Conservation (phyloP, 1,140 invertebrate genomes). For the Drosophila rufa region DNA sequence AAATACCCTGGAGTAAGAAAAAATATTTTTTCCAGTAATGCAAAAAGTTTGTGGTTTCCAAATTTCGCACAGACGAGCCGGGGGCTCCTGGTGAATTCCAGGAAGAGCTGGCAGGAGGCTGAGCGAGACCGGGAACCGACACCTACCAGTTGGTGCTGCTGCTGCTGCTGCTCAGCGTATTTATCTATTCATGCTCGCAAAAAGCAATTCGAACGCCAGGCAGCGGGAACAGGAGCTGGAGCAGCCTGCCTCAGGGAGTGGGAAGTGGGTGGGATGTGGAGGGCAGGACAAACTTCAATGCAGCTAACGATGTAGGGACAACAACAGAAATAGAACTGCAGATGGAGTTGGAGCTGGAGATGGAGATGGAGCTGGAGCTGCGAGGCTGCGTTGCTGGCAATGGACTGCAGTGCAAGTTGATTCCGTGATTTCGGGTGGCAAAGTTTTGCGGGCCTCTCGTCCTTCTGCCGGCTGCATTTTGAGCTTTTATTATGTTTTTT, state of each 20-base stretch:
- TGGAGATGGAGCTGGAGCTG: slow-evolving; percentile 35
- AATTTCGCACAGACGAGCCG: slow-evolving; percentile 60
- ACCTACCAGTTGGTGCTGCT: slow-evolving; percentile 50
- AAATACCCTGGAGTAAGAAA: not conserved
- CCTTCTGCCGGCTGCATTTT: slow-evolving; percentile 61
- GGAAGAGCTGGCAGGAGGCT: slow-evolving; percentile 18
- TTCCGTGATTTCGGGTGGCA: slow-evolving; percentile 75
- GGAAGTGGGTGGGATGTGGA: not conserved
- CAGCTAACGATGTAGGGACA: slow-evolving; percentile 79
- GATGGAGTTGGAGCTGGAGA: slow-evolving; percentile 32
- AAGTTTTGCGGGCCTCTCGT: slow-evolving; percentile 60
- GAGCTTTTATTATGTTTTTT: slow-evolving; percentile 80
- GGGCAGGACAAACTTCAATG: slow-evolving; percentile 68
- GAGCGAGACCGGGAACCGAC: slow-evolving; percentile 35
- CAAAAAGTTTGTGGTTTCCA: slow-evolving; percentile 75
- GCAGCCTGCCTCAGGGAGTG: not conserved
- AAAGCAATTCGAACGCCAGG: slow-evolving; percentile 68
- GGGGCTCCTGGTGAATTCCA: slow-evolving; percentile 8
- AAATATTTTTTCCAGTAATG: slow-evolving; percentile 22
- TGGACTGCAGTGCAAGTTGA: slow-evolving; percentile 73
- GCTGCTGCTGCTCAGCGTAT: slow-evolving; percentile 59
- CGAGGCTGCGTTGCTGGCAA: slow-evolving; percentile 44
- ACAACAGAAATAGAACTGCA: slow-evolving; percentile 54
- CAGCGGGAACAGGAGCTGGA: slow-evolving; percentile 5
- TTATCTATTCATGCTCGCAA: slow-evolving; percentile 82